Percentiles rank a stretch among this genome's conserved stretches.
phyloP scores from a whole-genome alignment of 37 sponge, comb jelly and placozoan species.

The Tethya wilhelma region DNA sequence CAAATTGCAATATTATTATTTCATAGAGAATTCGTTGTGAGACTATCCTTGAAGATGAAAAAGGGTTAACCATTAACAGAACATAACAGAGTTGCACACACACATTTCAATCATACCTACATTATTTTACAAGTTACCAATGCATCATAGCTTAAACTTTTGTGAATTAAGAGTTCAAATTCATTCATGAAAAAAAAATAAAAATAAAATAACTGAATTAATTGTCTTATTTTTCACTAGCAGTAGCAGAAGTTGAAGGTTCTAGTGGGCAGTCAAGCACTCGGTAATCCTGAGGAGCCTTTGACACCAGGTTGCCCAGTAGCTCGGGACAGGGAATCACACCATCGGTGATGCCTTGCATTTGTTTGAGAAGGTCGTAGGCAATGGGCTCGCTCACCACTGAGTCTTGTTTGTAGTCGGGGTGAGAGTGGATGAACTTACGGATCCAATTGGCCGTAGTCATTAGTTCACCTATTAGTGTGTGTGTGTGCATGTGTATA shows the following conservation, averaged over 20 bases:
- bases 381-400: slow-evolving; percentile 82
- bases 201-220: too few species aligned
- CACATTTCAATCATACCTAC: background rate
- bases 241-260: background rate
- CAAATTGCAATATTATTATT: background rate
- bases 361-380: slow-evolving; percentile 67
- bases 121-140: background rate
- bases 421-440: slow-evolving; percentile 79
- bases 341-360: slow-evolving; percentile 52
- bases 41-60: slow-evolving; percentile 37
- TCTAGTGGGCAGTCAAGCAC: slow-evolving; percentile 24
- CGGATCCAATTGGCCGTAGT: slow-evolving; percentile 93
- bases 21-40: slow-evolving; percentile 37
- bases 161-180: too few species aligned
- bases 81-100: slow-evolving; percentile 4
- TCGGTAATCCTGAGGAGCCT: slow-evolving; percentile 29
- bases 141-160: background rate
- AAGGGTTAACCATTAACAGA: slow-evolving; percentile 38
- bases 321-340: slow-evolving; percentile 55
- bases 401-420: slow-evolving; percentile 93
- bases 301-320: slow-evolving; percentile 59
- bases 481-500: background rate
- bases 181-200: too few species aligned
- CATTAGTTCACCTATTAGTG: slow-evolving; percentile 81
- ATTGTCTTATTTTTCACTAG: too few species aligned